A percentile compares a stretch with the other conserved stretches of the same genome.
Conservation (phyloP, 2,113 vertebrate genomes). For the Anhinga rufa region DNA sequence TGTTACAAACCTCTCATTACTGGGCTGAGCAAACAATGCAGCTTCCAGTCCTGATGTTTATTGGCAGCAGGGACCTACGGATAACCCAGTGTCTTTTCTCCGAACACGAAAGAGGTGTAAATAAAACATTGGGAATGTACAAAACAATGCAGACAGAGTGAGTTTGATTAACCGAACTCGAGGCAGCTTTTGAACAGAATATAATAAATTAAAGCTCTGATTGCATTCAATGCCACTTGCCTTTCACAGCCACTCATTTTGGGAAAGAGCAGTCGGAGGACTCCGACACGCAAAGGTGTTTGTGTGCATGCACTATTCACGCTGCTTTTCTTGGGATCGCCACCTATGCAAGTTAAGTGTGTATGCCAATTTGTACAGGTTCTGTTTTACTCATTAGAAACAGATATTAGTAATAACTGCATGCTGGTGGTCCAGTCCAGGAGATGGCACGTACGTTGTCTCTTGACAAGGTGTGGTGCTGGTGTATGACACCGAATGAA, state of each 20-base stretch:
- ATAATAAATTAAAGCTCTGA: background rate
- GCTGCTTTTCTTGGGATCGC: background rate
- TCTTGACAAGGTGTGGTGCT: background rate
- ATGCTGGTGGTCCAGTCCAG: background rate
- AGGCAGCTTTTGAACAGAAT: background rate
- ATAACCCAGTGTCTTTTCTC: background rate
- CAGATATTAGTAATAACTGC: background rate
- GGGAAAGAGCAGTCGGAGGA: background rate
- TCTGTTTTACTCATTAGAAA: background rate
- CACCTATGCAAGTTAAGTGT: background rate
- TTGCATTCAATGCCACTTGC: fast-evolving
- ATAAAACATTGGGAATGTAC: background rate
- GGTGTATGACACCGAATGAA: fast-evolving
- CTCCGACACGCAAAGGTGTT: background rate
- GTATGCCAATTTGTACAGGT: background rate
- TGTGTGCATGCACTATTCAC: background rate
- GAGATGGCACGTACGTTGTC: background rate
- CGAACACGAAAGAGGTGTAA: background rate
- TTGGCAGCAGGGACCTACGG: background rate
- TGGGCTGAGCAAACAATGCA: background rate
- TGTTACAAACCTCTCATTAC: background rate
- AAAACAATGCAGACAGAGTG: background rate
- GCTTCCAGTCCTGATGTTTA: background rate
- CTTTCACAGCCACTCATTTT: background rate
- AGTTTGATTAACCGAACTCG: background rate